Evolutionary conservation across 2,113 vertebrate species (phyloP).

Genomic region (Arothron firmamentum): DNA sequence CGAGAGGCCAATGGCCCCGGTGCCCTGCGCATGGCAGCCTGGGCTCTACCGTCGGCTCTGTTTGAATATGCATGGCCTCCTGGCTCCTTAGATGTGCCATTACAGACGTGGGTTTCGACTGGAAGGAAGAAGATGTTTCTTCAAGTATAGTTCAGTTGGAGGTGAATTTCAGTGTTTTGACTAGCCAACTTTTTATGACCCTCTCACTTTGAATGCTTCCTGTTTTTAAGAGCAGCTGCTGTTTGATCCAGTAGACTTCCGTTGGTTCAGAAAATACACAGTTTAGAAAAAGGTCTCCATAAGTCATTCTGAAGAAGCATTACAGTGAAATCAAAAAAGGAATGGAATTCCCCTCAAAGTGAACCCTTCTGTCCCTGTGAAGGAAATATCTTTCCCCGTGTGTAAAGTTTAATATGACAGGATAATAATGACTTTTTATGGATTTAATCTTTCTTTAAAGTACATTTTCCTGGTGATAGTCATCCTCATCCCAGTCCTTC

Average conservation of each 20-base stretch:
- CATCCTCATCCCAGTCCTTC: constrained; percentile 29
- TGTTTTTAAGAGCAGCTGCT: not conserved
- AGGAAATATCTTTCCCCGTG: no score
- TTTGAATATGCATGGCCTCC: constrained; percentile 69
- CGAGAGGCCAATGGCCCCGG: constrained; percentile 54
- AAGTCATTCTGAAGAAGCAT: not conserved
- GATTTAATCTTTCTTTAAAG: constrained; percentile 3
- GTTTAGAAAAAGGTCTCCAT: not conserved
- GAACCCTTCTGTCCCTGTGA: no score
- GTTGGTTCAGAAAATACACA: not conserved
- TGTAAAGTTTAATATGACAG: no score
- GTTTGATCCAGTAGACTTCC: not conserved
- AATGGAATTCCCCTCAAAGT: not conserved
- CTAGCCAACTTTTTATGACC: constrained; percentile 9
- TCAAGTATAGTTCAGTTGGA: not conserved
- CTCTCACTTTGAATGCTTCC: constrained; percentile 5
- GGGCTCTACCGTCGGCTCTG: constrained; percentile 46
- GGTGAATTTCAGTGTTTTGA: constrained; percentile 1
- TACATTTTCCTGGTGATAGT: constrained; percentile 18
- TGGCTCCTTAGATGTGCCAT: constrained; percentile 36
- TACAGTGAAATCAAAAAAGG: not conserved
- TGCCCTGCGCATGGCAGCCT: constrained; percentile 41
- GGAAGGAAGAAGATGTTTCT: not conserved
- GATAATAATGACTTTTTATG: not conserved
- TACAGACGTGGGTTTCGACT: not conserved